A percentile compares a stretch with the other conserved stretches of the same genome.
Conservation (phyloP, 2,888 invertebrate genomes). For the Nebria salina region DNA sequence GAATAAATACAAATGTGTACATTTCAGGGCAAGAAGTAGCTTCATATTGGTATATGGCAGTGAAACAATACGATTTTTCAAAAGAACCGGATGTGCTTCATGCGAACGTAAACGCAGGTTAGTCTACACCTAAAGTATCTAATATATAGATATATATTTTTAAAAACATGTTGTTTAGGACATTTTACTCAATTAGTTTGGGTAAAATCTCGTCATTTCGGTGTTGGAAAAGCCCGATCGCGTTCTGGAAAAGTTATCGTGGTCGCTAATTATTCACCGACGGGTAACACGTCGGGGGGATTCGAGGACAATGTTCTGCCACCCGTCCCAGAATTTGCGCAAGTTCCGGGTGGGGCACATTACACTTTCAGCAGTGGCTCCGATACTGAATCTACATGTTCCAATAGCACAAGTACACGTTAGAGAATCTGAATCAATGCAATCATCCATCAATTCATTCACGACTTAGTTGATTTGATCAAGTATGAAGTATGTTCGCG, state of each 20-base stretch:
- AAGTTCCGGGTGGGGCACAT: slow-evolving; percentile 55
- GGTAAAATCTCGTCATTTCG: slow-evolving; percentile 79
- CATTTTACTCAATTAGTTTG: slow-evolving; percentile 91
- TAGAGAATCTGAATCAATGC: neutral
- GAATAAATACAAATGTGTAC: neutral
- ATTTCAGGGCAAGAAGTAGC: slow-evolving; percentile 78
- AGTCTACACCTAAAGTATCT: slow-evolving; percentile 42
- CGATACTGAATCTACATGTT: slow-evolving; percentile 39
- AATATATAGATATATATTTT: neutral
- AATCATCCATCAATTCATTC: neutral
- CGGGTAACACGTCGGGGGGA: slow-evolving; percentile 78
- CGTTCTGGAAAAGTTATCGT: slow-evolving; percentile 82
- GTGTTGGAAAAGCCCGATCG: slow-evolving; percentile 83
- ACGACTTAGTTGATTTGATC: neutral
- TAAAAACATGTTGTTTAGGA: slow-evolving; percentile 65
- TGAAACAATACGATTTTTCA: slow-evolving; percentile 78
- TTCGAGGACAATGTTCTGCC: slow-evolving; percentile 83
- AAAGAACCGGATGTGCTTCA: slow-evolving; percentile 78
- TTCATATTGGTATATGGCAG: slow-evolving; percentile 83
- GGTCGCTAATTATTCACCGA: slow-evolving; percentile 85
- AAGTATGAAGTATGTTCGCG: too few species aligned
- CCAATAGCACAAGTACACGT: slow-evolving; percentile 43
- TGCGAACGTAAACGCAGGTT: slow-evolving; percentile 82
- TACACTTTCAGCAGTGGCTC: slow-evolving; percentile 25
- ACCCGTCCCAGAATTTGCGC: slow-evolving; percentile 71